Base-by-base conservation (phyloP, 1,140 invertebrate genomes). In the Octopus bimaculoides region DNA sequence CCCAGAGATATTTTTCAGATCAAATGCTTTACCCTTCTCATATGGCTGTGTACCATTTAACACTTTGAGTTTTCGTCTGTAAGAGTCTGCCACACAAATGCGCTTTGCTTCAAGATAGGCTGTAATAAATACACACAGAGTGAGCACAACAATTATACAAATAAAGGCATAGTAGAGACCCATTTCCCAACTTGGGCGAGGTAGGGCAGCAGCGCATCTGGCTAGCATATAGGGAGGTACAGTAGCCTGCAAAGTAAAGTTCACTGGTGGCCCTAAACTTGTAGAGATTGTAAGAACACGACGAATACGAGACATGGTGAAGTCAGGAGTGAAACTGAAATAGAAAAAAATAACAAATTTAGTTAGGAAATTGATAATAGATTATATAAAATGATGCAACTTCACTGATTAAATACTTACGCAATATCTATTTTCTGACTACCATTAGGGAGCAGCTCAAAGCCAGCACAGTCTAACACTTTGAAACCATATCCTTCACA, bases 401-500 rank as follows among this genome's bases (percentile, higher is more conserved):
- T 41, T 41, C 26, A 41, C 26, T 41, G 26, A 76, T 71, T 52
- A 52, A 26, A 80, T 69, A 87, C 88, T 87, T 89, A 92, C 78
- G 95, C 94, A 83, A 98, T 95, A 85, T 98, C 95, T 54, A 99
- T 93, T 87, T 94, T 94, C 84, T 92, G 92, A n/a, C 94, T 95
- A 10, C 92, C 93, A 89, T 98, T 97, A 17, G 96, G 95, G 78
- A 91, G 90, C 61, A 99, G 91, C 69, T 93, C 91, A 88, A 98
- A 97, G 10, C 94, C 93, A 52, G 92, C 91, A 90, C 97, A 98
- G 85, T 97, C 94, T 41, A 96, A 89, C 26, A 97, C 93, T 87
- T 92, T 93, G 87, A 96, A 98, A 10, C 96, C 96, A 88, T 95
- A 96, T 5, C 95, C 96, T 90, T 95, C 94, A 87, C 96, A 98